These are phyloP conservation scores for western clawed frog (Xenopus tropicalis) DNA, from an alignment of 2,113 vertebrate species.

Conservation along the genomic window UCB_Xtro_10.0 CM004444.2:176033501-176034000, in stretches of 20 bases:
- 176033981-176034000: background rate
- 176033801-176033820: constrained; percentile 33
- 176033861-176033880: background rate
- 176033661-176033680: constrained; percentile 43
- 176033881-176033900: background rate
- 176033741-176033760: constrained; percentile 52
- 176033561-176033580: constrained; percentile 48
- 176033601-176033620: constrained; percentile 48
- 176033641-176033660: constrained; percentile 52
- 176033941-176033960: background rate
- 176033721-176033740: constrained; percentile 48
- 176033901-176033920: background rate
- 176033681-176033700: constrained; percentile 52
- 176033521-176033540: constrained; percentile 17
- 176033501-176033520: constrained; percentile 10
- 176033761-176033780: constrained; percentile 54
- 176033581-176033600: constrained; percentile 52
- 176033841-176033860: background rate
- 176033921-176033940: constrained; percentile 1
- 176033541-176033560: constrained; percentile 1
- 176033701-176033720: constrained; percentile 53
- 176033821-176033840: background rate
- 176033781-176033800: constrained; percentile 48
- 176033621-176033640: constrained; percentile 54
- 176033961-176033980: background rate